A percentile compares a stretch with the other conserved stretches of the same genome.
phyloP scores from a whole-genome alignment of 64 coral and sea anemone species.

The Astreopora myriophthalma region DNA sequence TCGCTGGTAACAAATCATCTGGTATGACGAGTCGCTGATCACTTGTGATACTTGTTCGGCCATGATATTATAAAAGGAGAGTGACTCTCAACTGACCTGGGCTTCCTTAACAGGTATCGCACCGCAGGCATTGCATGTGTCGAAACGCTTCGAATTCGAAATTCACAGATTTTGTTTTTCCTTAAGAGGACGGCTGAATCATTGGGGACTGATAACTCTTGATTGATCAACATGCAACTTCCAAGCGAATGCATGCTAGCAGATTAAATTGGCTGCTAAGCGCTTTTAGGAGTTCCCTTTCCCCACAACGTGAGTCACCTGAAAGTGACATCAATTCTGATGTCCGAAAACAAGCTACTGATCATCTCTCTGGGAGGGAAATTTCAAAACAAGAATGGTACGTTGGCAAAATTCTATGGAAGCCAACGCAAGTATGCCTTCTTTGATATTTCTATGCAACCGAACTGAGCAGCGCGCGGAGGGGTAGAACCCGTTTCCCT shows the following conservation, averaged over 20 bases:
- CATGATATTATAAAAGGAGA: background rate
- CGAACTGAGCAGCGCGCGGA: background rate
- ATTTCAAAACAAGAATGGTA: conserved; percentile 28
- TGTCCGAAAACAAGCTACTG: background rate
- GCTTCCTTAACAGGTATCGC: no score
- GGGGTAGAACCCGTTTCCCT: conserved; percentile 41
- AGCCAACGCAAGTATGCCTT: conserved; percentile 54
- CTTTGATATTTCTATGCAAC: conserved; percentile 78
- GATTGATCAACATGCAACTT: no score
- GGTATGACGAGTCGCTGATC: background rate
- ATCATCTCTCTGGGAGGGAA: background rate
- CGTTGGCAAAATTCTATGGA: conserved; percentile 81
- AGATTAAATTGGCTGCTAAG: no score
- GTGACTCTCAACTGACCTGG: no score
- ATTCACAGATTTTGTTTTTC: no score
- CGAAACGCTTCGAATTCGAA: no score
- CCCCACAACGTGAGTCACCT: background rate
- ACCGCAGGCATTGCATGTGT: no score
- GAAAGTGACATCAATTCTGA: background rate
- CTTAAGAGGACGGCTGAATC: no score
- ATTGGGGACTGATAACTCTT: no score
- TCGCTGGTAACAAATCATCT: background rate
- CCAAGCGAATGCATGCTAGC: no score
- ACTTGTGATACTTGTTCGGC: background rate
- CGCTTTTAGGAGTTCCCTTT: background rate